Conservation (phyloP, 2,797 vertebrate species). For the Poliocrania exsul region DNA sequence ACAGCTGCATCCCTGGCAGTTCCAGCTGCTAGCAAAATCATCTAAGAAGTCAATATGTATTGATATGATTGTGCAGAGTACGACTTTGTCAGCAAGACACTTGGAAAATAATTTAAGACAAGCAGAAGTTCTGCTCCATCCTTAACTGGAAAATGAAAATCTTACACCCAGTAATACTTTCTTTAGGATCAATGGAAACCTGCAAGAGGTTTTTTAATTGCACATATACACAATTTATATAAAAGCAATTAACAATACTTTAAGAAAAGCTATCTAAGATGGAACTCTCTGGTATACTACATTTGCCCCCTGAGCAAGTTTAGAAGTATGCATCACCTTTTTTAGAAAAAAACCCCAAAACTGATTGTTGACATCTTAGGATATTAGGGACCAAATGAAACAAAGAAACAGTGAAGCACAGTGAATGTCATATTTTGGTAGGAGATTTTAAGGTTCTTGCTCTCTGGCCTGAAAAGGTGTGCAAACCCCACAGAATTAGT, state of each 20-base stretch:
- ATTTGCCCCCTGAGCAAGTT: background rate
- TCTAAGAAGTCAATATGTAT: conserved; percentile 41
- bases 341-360: rapidly evolving
- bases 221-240: background rate
- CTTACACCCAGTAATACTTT: background rate
- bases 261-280: background rate
- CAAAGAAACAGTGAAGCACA: background rate
- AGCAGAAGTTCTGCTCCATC: background rate
- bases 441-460: background rate
- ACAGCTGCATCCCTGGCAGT: background rate
- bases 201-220: background rate
- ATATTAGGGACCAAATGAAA: background rate
- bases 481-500: background rate
- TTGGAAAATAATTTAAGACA: conserved; percentile 44
- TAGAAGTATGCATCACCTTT: background rate
- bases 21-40: conserved; percentile 26
- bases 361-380: background rate
- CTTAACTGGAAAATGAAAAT: conserved; percentile 35
- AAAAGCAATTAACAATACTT: background rate
- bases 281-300: background rate
- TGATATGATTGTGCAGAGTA: conserved; percentile 36
- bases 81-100: background rate
- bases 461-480: background rate
- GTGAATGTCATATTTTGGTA: background rate
- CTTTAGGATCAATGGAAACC: background rate